Percentiles rank a stretch among this genome's conserved stretches.
These are phyloP conservation scores for Bombylius major DNA, from an alignment of 2,888 invertebrate species.

Conservation along the genomic window DNA sequence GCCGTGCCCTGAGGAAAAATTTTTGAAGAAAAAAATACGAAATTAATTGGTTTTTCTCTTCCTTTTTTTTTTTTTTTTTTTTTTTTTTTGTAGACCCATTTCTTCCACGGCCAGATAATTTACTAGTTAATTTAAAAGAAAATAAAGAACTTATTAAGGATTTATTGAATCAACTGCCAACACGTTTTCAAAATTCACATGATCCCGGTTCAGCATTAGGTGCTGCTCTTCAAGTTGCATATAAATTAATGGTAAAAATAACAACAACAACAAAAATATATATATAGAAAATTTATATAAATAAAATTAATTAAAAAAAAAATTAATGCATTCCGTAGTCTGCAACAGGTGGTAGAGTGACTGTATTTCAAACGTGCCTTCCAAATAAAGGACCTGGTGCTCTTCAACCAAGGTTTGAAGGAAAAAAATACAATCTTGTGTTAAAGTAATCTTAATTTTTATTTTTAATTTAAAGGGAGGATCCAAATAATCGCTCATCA, in stretches of 20 bases:
- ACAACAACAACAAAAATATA: not conserved
- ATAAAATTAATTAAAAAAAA: not conserved
- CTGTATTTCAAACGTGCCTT: slow-evolving; percentile 85
- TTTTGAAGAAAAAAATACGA: no score
- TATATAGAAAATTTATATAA: not conserved
- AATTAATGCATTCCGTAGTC: slow-evolving; percentile 40
- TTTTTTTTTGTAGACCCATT: slow-evolving; percentile 60
- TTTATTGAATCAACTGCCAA: slow-evolving; percentile 65
- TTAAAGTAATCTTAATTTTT: no score
- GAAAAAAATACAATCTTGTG: not conserved
- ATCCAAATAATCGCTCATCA: slow-evolving; percentile 69
- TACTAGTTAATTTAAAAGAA: slow-evolving; percentile 85
- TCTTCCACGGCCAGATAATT: slow-evolving; percentile 83
- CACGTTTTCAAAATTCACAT: slow-evolving; percentile 50
- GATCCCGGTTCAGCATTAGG: slow-evolving; percentile 79
- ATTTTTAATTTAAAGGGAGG: slow-evolving; percentile 46
- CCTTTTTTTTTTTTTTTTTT: no score
- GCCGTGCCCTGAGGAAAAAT: no score
- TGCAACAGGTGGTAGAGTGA: slow-evolving; percentile 86
- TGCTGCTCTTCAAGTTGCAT: slow-evolving; percentile 83
- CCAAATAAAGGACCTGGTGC: slow-evolving; percentile 82
- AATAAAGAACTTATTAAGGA: slow-evolving; percentile 63
- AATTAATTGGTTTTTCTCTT: no score
- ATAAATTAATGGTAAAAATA: slow-evolving; percentile 67
- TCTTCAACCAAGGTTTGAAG: slow-evolving; percentile 50